Base-by-base conservation (phyloP, 1,140 invertebrate species). In the Melipona quadrifasciata region DNA sequence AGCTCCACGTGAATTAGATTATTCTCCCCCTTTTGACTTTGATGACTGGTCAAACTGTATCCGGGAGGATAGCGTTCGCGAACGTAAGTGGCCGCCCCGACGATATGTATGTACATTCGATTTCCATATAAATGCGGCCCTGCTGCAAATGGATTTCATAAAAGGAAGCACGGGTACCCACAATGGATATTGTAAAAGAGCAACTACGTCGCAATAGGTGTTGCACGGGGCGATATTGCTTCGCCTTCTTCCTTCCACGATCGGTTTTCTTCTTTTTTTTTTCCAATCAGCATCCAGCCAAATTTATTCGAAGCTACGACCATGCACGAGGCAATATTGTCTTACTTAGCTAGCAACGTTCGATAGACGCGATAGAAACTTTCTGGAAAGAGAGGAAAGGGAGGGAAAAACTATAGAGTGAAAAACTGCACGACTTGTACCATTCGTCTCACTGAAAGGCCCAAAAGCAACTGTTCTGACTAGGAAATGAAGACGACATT, bases 61-160 rank as follows among this genome's bases (percentile, higher is more conserved):
- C 79, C 55, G 31, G 53, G 31, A 34, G 55, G 53, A 47, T 16
- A 55, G 67, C 39, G 68, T 27, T 80, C 24, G 8, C 39, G 21
- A 39, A 68, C 31, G 77, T n/a, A 39, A 55, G 79, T n/a, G 79
- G 27, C 27, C 79, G 55, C 14, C 8, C 24, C 19, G 71, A 47
- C 34, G 68, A 71, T 72, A 81, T n/a, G 68, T 72, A 81, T n/a
- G 68, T 24, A 68, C 70, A 39, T 64, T 61, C 34, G 68, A 81
- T 81, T 81, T 81, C 71, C 79, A 73, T 73, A 73, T 81, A 81
- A 73, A 81, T 47, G 70, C 55, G 55, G 24, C 1, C 12, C 39
- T 4, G 31, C 64, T 64, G 53, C 39, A 73, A 73, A 73, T 53
- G 39, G 70, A 34, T 58, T 73, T 71, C 79, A 53, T 73, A 81